phyloP scores from a whole-genome alignment of 2,113 vertebrate genomes.

The Plecturocebus donacophilus region DNA sequence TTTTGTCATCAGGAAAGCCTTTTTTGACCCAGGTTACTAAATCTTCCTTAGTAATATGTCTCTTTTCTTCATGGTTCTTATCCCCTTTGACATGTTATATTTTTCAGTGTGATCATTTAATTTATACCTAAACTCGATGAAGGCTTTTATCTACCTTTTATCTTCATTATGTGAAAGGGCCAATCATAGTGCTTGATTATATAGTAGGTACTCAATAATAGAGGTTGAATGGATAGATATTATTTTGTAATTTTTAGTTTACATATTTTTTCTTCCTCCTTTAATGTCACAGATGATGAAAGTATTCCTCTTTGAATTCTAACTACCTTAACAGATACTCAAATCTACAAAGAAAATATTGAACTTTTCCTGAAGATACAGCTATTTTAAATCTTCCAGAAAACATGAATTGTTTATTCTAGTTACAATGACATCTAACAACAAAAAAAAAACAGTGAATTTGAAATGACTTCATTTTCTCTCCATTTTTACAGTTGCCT shows the following conservation, averaged over 20 bases:
- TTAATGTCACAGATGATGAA: not conserved
- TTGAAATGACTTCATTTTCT: not conserved
- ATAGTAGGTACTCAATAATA: not conserved
- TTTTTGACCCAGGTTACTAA: not conserved
- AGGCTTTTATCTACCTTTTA: not conserved
- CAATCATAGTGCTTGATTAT: not conserved
- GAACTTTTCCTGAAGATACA: not conserved
- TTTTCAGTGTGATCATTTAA: not conserved
- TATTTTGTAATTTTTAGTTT: constrained; percentile 2
- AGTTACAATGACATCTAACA: not conserved
- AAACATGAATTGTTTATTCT: not conserved
- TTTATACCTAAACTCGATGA: not conserved
- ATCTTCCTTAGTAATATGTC: not conserved
- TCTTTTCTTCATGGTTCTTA: not conserved
- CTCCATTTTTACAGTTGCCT: not conserved
- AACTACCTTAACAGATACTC: not conserved
- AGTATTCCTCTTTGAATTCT: not conserved
- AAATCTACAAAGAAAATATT: not conserved
- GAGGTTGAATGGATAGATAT: not conserved
- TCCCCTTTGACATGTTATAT: not conserved
- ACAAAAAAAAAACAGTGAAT: not conserved
- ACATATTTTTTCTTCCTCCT: not conserved
- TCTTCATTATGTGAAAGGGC: not conserved
- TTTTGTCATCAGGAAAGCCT: not conserved
- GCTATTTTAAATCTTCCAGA: not conserved